Base-by-base conservation (phyloP, 2,113 vertebrate genomes). In the Myrmecophaga tridactyla region DNA sequence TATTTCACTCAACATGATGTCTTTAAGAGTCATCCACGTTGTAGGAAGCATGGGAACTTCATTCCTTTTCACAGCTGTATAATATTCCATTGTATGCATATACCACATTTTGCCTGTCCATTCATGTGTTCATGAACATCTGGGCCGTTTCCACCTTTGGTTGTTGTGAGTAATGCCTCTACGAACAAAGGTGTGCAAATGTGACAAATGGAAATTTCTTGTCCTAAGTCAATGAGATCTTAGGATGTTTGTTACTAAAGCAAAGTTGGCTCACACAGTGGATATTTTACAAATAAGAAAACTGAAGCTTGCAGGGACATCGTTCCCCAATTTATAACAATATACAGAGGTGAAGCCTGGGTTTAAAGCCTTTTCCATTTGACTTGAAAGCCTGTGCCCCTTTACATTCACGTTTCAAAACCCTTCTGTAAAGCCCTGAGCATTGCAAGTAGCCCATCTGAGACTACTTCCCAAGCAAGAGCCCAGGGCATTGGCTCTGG, bases 171-270 rank as follows among this genome's bases (percentile, higher is more conserved):
- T 23, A 58, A 58, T 58, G 56, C 56, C 56, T 58, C 56, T 58
- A 23, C 7, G 56, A 58, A 58, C 56, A 58, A 21, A 7, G 21
- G 6, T 58, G 56, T 21, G 20, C 20, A 58, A 86, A 69, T 25
- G 6, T 21, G 85, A 62, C 56, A 58, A 86, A 63, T 29, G 6
- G 21, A 88, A 62, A 41, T 17, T 86, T 15, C 12, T 76, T 60
- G 20, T 14, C 17, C 1, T n/a, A 63, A 70, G 31, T 85, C 76
- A 72, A 0, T 41, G n/a, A 77, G 88, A 48, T 83, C 25, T 75
- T 78, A 15, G n/a, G 46, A 17, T 87, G 46, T 90, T 92, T 76
- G 76, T 96, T 81, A 86, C 58, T 87, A 25, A 34, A 72, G 36
- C 41, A 48, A 84, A 69, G 11, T 69, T 93, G 65, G 91, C 83